Percentiles rank a stretch among this genome's conserved stretches.
phyloP scores from a whole-genome alignment of 2,888 invertebrate species.

The Drosophila buzzatii region DNA sequence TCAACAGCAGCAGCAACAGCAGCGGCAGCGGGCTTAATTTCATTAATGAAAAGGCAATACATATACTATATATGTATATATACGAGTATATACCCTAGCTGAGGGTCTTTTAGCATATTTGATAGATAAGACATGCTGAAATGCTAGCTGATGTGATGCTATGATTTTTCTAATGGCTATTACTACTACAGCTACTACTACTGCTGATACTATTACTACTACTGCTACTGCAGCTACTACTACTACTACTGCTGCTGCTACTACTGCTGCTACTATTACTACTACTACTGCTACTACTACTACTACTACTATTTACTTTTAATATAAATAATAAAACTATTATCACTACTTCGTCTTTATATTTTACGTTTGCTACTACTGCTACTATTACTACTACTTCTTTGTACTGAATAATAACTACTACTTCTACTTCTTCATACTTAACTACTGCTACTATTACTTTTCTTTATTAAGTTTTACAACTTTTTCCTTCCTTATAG shows the following conservation, averaged over 20 bases:
- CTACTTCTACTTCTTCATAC: no score
- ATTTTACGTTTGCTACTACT: not conserved
- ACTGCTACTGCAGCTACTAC: no score
- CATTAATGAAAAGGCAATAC: slow-evolving; percentile 51
- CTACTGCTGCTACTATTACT: no score
- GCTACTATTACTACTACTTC: no score
- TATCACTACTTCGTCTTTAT: not conserved
- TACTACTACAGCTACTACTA: not conserved
- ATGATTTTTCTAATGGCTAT: not conserved
- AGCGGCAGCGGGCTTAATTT: slow-evolving; percentile 50
- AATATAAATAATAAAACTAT: no score
- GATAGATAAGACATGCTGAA: not conserved
- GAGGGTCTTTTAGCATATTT: not conserved
- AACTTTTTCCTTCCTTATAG: no score
- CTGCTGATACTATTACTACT: no score
- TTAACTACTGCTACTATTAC: not conserved
- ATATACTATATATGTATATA: not conserved
- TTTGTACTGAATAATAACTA: no score
- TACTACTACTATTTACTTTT: no score
- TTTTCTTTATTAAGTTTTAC: no score
- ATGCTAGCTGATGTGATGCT: not conserved
- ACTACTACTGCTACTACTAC: no score
- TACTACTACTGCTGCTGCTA: no score
- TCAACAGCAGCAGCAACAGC: slow-evolving; percentile 3
- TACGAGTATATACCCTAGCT: not conserved